These are phyloP conservation scores for Cynodonichthys magdalenae DNA, from an alignment of 2,797 vertebrate genomes.

Conservation along the genomic window DNA sequence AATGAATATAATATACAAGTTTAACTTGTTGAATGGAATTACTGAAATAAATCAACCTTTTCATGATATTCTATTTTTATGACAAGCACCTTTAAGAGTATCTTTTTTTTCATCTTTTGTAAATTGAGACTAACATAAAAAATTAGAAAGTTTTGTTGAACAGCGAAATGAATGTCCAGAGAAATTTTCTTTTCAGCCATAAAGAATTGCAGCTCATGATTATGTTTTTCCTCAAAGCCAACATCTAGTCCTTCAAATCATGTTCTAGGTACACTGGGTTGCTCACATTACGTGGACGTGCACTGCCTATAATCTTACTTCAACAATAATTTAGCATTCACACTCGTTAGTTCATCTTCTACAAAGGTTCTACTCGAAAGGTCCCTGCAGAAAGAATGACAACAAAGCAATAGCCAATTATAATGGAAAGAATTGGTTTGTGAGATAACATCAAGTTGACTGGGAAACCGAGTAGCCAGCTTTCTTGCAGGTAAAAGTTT, in stretches of 20 bases:
- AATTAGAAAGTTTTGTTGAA: no score
- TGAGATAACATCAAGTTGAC: conserved; percentile 56
- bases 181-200: no score
- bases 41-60: no score
- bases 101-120: no score
- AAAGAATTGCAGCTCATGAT: neutral
- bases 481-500: conserved; percentile 8
- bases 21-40: no score
- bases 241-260: neutral
- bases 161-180: no score
- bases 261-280: conserved; percentile 20
- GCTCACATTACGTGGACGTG: conserved; percentile 5
- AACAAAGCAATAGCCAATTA: conserved; percentile 67
- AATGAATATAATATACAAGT: no score
- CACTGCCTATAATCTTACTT: conserved; percentile 34
- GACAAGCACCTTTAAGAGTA: no score
- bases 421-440: conserved; percentile 61
- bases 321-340: conserved; percentile 46
- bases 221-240: neutral
- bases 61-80: no score
- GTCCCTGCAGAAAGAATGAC: conserved; percentile 54
- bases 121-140: no score
- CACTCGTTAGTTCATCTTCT: conserved; percentile 59
- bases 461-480: conserved; percentile 29
- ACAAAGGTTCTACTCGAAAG: conserved; percentile 30